These are phyloP conservation scores for Thereuonema tuberculata DNA, from an alignment of 1,140 invertebrate species.

Conservation along the genomic window DNA sequence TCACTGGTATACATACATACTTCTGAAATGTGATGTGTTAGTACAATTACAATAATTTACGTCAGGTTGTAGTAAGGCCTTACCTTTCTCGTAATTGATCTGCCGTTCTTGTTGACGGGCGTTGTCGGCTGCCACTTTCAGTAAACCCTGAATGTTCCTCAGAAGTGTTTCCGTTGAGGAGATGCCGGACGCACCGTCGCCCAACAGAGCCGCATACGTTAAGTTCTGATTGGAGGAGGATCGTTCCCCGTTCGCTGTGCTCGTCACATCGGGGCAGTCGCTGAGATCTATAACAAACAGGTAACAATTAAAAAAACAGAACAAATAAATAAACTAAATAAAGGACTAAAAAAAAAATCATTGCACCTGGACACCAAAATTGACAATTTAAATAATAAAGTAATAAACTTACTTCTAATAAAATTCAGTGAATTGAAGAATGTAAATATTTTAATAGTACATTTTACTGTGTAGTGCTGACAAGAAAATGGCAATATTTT, in stretches of 20 bases:
- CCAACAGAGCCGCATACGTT: constrained; percentile 28
- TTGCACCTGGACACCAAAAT: no score
- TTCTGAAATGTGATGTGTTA: no score
- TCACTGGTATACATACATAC: no score
- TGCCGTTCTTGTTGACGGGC: constrained; percentile 86
- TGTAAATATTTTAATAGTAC: no score
- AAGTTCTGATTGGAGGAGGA: constrained; percentile 18
- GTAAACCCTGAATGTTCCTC: constrained; percentile 83
- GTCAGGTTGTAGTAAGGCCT: no score
- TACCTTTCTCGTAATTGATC: constrained; percentile 93
- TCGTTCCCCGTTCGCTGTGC: constrained; percentile 21
- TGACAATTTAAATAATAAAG: neutral
- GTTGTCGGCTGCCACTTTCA: constrained; percentile 90
- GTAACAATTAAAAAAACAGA: neutral
- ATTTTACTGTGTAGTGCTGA: no score
- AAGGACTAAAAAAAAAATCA: neutral
- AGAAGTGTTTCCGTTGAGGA: constrained; percentile 82
- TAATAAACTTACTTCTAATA: neutral
- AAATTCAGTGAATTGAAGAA: no score
- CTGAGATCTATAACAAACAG: constrained; percentile 22
- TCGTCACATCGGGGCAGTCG: constrained; percentile 23
- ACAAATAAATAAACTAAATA: neutral
- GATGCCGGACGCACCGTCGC: constrained; percentile 29
- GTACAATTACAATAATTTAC: no score
- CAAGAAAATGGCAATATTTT: no score